Evolutionary conservation across 2,888 invertebrate species (phyloP).

Genomic region (Trissoscelio sp.): DNA sequence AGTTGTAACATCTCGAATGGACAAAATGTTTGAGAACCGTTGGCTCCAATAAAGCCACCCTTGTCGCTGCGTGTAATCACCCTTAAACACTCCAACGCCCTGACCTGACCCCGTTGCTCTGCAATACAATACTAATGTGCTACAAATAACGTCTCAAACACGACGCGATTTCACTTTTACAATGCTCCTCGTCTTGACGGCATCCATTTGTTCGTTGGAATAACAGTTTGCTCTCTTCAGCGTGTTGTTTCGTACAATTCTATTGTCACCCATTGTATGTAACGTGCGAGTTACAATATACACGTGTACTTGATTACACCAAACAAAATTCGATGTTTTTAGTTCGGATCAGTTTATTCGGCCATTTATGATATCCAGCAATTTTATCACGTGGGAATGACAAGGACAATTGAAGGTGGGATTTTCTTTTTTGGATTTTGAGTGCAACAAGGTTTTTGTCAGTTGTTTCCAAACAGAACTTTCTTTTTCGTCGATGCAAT

Average conservation of each 20-base stretch:
- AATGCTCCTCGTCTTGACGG: slow-evolving; percentile 74
- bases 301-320: slow-evolving; percentile 63
- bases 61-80: slow-evolving; percentile 83
- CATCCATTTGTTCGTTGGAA: slow-evolving; percentile 68
- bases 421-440: neutral
- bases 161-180: slow-evolving; percentile 82
- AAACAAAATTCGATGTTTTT: slow-evolving; percentile 47
- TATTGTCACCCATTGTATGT: slow-evolving; percentile 56
- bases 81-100: slow-evolving; percentile 83
- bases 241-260: slow-evolving; percentile 49
- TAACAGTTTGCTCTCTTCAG: slow-evolving; percentile 67
- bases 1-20: no score
- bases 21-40: slow-evolving; percentile 76
- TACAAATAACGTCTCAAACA: slow-evolving; percentile 83
- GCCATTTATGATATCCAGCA: no score
- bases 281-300: slow-evolving; percentile 29
- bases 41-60: slow-evolving; percentile 82
- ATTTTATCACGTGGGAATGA: slow-evolving; percentile 37
- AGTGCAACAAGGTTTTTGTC: no score
- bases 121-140: slow-evolving; percentile 83
- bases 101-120: slow-evolving; percentile 75
- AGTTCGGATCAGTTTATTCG: slow-evolving; percentile 35
- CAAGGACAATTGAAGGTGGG: neutral
- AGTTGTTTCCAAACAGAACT: slow-evolving; percentile 43
- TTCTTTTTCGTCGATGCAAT: slow-evolving; percentile 50